Evolutionary conservation across 2,888 invertebrate genomes (phyloP), one percentile per base, ranked within the genome.

Genomic region (Cylloceria caligata): DNA sequence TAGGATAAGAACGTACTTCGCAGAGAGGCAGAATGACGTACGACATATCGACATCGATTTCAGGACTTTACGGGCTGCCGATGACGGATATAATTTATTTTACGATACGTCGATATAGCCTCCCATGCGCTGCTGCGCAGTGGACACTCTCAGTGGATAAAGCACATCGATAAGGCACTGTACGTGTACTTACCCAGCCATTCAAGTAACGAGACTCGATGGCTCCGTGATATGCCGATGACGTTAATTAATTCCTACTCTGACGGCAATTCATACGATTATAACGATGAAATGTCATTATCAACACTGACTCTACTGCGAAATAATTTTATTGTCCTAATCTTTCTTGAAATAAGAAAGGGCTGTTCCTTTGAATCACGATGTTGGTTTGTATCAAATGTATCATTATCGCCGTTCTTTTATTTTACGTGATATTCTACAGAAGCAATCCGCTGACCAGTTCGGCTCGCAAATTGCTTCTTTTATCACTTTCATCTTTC

Each of bases 41-140:
- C 11, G 45, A 16, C 30, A 34, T 36, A 21, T 34, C 36, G 52
- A 67, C 74, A 42, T 72, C 69, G 62, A 60, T 68, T 72, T 69
- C 30, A 36, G 55, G 39, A 45, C 42, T 69, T 74, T 76, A 49
- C 69, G 55, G 67, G 68, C 62, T 71, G 67, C 49, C 36, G 68
- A 75, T 83, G 76, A 81, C 73, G 65, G 80, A 73, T 57, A 36
- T 81, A 52, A 82, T 84, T 81, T 69, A 80, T 82, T 78, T 76
- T 72, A 64, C 47, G 68, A 69, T 73, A 64, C 49, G 55, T 62
- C 71, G 57, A 81, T 71, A 57, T 45, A 27, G 39, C 42, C 30
- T n/a, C n/a, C n/a, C n/a, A n/a, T 24, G 68, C 39, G 1, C 52
- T 47, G 55, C 39, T 34, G 62, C 60, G 34, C n/a, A 34, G 34